A percentile compares a stretch with the other conserved stretches of the same genome.
These are phyloP conservation scores for Nomada fucata DNA, from an alignment of 2,888 invertebrate genomes.

Conservation along the genomic window DNA sequence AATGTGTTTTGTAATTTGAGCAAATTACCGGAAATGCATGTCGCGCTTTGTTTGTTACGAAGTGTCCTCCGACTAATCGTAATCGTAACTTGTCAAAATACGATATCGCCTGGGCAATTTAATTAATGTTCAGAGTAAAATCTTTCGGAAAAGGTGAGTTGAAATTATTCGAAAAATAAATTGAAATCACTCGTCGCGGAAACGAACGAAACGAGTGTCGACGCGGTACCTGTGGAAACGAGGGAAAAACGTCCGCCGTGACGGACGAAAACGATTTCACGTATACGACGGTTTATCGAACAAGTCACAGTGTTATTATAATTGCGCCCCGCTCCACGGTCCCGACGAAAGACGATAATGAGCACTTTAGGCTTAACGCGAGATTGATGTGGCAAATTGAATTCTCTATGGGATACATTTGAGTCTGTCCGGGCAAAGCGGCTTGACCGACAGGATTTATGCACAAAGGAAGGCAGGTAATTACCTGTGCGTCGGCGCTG, in stretches of 20 bases:
- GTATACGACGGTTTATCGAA: conserved; percentile 32
- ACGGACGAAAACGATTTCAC: conserved; percentile 24
- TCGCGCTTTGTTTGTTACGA: too few species aligned
- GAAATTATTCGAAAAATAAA: too few species aligned
- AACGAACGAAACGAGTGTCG: too few species aligned
- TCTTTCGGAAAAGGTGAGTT: too few species aligned
- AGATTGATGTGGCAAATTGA: conserved; percentile 65
- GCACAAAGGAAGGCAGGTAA: conserved; percentile 70
- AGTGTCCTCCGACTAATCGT: too few species aligned
- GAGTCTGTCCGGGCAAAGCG: conserved; percentile 58
- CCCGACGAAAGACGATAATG: conserved; percentile 48
- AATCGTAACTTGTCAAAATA: too few species aligned
- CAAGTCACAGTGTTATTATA: conserved; percentile 48
- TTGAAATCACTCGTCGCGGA: too few species aligned
- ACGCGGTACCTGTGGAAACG: background rate
- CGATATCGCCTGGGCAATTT: too few species aligned
- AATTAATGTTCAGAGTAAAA: too few species aligned
- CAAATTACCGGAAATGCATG: too few species aligned
- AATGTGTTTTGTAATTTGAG: too few species aligned
- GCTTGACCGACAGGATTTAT: conserved; percentile 61
- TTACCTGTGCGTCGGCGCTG: conserved; percentile 57
- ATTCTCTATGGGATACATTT: conserved; percentile 62
- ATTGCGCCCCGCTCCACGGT: conserved; percentile 19
- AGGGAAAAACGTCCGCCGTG: conserved; percentile 1
- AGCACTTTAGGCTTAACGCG: conserved; percentile 56